phyloP scores from a whole-genome alignment of 2,888 invertebrate genomes.

The Tachina grossa region DNA sequence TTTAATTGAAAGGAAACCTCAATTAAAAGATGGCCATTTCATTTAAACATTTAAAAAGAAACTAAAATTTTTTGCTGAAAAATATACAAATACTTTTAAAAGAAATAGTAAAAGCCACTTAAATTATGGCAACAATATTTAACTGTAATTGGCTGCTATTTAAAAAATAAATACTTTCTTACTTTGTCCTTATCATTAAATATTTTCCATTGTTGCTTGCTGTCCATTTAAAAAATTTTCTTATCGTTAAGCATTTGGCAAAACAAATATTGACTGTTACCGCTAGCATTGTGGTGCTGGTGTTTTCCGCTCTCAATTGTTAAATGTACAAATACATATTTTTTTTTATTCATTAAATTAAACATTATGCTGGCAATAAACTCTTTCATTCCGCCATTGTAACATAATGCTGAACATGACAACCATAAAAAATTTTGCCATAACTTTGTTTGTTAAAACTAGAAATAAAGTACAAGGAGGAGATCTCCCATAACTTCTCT shows the following conservation, averaged over 20 bases:
- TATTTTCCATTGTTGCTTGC: neutral
- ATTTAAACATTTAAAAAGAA: neutral
- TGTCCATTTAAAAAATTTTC: neutral
- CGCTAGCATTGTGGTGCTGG: conserved; percentile 18
- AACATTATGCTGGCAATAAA: conserved; percentile 53
- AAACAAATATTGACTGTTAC: conserved; percentile 30
- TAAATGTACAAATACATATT: conserved; percentile 4
- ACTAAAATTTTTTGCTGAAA: neutral
- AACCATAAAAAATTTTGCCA: conserved; percentile 47
- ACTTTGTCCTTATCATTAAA: neutral
- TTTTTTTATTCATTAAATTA: conserved; percentile 11
- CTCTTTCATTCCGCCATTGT: conserved; percentile 46
- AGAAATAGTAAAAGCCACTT: too few relatives aligned
- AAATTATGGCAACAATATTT: too few relatives aligned
- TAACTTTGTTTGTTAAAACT: conserved; percentile 54
- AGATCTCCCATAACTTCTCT: conserved; percentile 24
- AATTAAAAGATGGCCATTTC: conserved; percentile 22
- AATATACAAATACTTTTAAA: neutral
- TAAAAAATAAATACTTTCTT: too few relatives aligned
- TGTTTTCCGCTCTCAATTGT: conserved; percentile 44
- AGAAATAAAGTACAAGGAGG: conserved; percentile 12
- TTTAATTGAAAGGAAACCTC: conserved; percentile 40
- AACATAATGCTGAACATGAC: conserved; percentile 70
- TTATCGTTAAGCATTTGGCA: neutral
- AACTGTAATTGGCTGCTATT: too few relatives aligned